phyloP scores from a whole-genome alignment of 1,140 invertebrate genomes.

The Mya arenaria region DNA sequence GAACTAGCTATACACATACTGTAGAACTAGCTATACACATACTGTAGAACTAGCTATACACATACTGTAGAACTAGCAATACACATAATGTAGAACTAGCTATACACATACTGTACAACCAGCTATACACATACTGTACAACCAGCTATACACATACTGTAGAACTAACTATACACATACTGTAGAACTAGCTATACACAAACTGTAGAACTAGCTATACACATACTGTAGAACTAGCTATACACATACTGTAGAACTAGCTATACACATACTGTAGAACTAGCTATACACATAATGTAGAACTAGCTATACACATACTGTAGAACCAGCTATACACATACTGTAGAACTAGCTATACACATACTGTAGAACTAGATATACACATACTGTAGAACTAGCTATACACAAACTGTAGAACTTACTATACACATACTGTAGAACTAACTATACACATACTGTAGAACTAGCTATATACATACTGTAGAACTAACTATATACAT shows the following conservation, averaged over 20 bases:
- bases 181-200: background rate
- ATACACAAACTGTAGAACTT: no score
- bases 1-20: background rate
- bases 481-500: background rate
- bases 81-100: background rate
- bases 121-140: background rate
- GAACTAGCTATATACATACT: no score
- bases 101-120: background rate
- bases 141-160: background rate
- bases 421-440: no score
- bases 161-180: background rate
- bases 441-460: no score
- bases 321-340: no score
- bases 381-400: no score
- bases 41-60: background rate
- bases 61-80: background rate
- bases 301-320: background rate
- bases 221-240: background rate
- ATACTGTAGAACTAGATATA: no score
- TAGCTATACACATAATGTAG: background rate
- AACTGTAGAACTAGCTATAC: background rate
- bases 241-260: background rate
- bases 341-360: no score
- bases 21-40: background rate
- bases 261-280: background rate